Evolutionary conservation across 1,140 invertebrate genomes (phyloP), one percentile per base, ranked within the genome.

Genomic region (Musca vetustissima): DNA sequence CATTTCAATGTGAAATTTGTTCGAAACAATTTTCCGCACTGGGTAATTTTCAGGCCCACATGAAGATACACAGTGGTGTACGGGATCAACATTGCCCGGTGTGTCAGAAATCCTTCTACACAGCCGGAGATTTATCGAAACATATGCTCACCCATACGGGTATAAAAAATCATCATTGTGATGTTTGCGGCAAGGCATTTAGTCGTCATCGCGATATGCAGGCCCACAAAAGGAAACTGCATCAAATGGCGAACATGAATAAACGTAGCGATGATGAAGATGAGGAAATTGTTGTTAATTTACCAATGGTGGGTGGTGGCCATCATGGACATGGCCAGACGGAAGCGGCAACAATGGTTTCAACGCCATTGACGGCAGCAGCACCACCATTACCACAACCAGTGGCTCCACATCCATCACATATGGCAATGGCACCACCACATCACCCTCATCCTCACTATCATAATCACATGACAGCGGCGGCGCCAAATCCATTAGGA

Each of bases 1-100:
- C 92, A 1, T 92, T 93, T 76, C 89, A 92, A 66, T 95, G 93
- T 82, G 92, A 94, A 77, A 87, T 91, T 21, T 94, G 90, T 75
- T 86, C 86, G 36, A 88, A 87, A 76, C 85, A 83, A 71, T 88
- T 88, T 74, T 85, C 86, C 4, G 86, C 86, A 0, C 77, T 87
- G 74, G 86, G 87, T 0, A 88, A 88, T 76, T 85, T 88, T 70
- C 84, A 87, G 65, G 84, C 86, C 11, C 87, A 88, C 76, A 76
- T 87, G 32, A 87, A 88, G 76, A 87, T 86, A 64, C 87, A 88
- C 50, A 83, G 82, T 7, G 87, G 87, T 2, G 83, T 87, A 69
- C 84, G 84, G 68, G 86, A 88, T 81, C 86, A 88, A 83, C 84
- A 88, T 2, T 92, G 91, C 75, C 84, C 87, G 0, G 83, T 89